Evolutionary conservation across 2,113 vertebrate genomes (phyloP).

Genomic region (Urocolius indicus): DNA sequence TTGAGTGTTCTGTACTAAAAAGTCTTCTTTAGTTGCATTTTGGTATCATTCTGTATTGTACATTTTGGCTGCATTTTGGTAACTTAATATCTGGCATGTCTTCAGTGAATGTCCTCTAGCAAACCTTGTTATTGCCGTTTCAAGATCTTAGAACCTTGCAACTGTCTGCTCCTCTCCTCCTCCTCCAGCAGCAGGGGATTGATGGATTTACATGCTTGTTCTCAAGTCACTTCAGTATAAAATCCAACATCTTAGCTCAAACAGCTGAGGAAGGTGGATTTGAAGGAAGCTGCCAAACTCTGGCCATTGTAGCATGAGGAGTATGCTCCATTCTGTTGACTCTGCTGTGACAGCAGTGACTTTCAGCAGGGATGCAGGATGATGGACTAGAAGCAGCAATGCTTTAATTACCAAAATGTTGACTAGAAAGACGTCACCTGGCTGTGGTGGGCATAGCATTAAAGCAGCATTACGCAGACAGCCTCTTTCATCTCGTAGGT

Average conservation of each 20-base stretch:
- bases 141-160: background rate
- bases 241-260: background rate
- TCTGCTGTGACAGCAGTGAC: background rate
- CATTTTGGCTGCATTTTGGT: background rate
- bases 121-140: background rate
- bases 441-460: background rate
- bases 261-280: background rate
- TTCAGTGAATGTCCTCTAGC: background rate
- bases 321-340: background rate
- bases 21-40: background rate
- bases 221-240: background rate
- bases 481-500: background rate
- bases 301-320: background rate
- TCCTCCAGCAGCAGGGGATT: background rate
- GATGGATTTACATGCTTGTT: background rate
- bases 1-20: background rate
- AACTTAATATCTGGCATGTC: background rate
- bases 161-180: background rate
- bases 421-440: background rate
- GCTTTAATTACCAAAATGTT: background rate
- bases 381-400: background rate
- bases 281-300: background rate
- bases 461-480: background rate
- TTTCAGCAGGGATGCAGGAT: background rate
- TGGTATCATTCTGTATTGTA: no score